Conservation (phyloP, 2,888 invertebrate species). For the Campaea margaritaria region DNA sequence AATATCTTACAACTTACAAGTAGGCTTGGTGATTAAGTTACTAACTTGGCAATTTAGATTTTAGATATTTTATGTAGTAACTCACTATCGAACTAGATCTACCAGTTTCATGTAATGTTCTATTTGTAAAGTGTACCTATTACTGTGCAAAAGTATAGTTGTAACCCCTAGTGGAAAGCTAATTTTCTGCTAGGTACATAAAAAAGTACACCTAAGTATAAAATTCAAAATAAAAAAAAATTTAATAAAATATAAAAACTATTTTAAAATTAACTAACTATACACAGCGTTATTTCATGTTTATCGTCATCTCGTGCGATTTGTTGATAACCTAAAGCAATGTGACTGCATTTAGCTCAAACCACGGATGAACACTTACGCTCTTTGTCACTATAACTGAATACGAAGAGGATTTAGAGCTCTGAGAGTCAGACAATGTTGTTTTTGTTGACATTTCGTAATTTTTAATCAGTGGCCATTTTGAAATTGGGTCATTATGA, state of each 20-base stretch:
- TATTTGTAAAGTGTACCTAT: too few species aligned
- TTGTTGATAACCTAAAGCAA: slow-evolving; percentile 29
- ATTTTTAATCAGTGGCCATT: too few species aligned
- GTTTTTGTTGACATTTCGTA: too few species aligned
- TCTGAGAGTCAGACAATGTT: too few species aligned
- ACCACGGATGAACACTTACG: background rate
- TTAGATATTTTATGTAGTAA: slow-evolving; percentile 8
- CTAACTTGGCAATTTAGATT: slow-evolving; percentile 13
- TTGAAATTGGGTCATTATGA: too few species aligned
- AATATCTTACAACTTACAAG: slow-evolving; percentile 18
- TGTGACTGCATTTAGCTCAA: slow-evolving; percentile 6
- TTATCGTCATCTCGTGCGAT: slow-evolving; percentile 18
- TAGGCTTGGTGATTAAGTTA: slow-evolving; percentile 18
- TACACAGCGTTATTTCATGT: slow-evolving; percentile 2
- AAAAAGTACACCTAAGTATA: too few species aligned
- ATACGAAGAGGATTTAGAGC: too few species aligned
- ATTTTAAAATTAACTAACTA: background rate
- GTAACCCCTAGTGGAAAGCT: too few species aligned
- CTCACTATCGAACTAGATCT: background rate
- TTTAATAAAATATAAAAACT: too few species aligned
- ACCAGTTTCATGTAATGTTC: background rate
- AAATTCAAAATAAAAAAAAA: too few species aligned
- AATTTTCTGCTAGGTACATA: too few species aligned
- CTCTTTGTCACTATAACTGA: background rate
- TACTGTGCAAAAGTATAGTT: background rate